Evolutionary conservation across 1,140 invertebrate genomes (phyloP).

Genomic region (Cyrtorhinus lividipennis): DNA sequence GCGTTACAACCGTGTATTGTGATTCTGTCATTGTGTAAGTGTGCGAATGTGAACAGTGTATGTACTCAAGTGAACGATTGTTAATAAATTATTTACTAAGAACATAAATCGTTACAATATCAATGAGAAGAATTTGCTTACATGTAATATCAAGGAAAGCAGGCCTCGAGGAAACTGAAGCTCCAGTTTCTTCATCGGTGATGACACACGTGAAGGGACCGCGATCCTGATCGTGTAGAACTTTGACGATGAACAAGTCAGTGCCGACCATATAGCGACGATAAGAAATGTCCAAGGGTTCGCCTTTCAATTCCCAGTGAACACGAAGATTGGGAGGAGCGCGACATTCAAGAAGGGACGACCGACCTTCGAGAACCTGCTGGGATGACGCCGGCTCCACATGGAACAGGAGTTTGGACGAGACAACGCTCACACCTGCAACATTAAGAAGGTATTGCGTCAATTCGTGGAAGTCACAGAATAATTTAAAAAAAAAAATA

Average conservation of each 20-base stretch:
- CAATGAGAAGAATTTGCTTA: too few relatives aligned
- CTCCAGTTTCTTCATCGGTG: conserved; percentile 1
- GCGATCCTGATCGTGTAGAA: neutral
- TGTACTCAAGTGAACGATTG: too few relatives aligned
- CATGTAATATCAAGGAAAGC: conserved; percentile 6
- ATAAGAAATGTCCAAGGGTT: neutral
- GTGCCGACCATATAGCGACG: conserved; percentile 5
- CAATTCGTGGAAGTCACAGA: too few relatives aligned
- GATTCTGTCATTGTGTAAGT: too few relatives aligned
- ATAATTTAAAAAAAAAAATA: too few relatives aligned
- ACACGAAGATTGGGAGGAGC: neutral
- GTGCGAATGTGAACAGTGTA: too few relatives aligned
- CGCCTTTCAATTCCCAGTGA: conserved; percentile 7
- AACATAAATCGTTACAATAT: too few relatives aligned
- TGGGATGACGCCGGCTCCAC: neutral
- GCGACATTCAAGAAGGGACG: neutral
- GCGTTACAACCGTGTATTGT: too few relatives aligned
- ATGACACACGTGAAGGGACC: conserved; percentile 10
- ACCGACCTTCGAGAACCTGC: neutral
- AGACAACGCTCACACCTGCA: neutral
- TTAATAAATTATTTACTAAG: too few relatives aligned
- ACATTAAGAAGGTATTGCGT: too few relatives aligned
- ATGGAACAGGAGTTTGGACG: neutral
- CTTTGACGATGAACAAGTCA: conserved; percentile 11
- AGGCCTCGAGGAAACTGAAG: neutral